These are phyloP conservation scores for Diorhabda elongata DNA, from an alignment of 1,140 invertebrate genomes.

Conservation along the genomic window DNA sequence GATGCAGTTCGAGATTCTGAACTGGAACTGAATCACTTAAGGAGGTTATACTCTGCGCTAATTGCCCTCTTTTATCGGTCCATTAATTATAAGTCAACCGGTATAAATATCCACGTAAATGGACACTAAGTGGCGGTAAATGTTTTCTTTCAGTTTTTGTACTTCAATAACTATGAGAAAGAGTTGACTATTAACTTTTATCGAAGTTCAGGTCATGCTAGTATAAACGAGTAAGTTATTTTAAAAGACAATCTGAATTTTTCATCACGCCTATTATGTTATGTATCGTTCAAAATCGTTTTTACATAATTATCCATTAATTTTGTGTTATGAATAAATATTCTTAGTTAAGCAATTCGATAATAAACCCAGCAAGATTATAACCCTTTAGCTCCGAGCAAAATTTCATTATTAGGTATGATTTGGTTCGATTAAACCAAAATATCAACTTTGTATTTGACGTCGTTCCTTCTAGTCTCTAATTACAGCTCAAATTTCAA, in stretches of 20 bases:
- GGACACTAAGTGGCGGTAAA: constrained; percentile 1
- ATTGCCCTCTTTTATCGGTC: constrained; percentile 1
- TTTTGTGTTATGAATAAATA: not conserved
- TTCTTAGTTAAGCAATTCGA: not conserved
- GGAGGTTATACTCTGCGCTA: not conserved
- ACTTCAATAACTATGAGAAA: not conserved
- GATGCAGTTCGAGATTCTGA: not conserved
- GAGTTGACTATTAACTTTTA: not conserved
- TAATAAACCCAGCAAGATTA: not conserved
- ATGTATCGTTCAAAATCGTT: no score
- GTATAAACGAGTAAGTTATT: no score
- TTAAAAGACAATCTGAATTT: no score
- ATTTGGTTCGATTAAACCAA: no score
- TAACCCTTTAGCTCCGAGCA: no score
- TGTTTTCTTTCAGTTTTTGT: constrained; percentile 2
- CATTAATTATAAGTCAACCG: not conserved
- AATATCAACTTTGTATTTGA: no score
- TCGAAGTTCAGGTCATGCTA: no score
- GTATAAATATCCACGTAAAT: constrained; percentile 1
- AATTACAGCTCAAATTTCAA: no score
- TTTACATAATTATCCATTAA: not conserved
- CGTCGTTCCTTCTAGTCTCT: no score
- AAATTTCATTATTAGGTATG: no score
- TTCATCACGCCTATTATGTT: no score
- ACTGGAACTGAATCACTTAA: not conserved